Conservation (phyloP, 2,888 invertebrate genomes). For the Onthophagus sagittarius region DNA sequence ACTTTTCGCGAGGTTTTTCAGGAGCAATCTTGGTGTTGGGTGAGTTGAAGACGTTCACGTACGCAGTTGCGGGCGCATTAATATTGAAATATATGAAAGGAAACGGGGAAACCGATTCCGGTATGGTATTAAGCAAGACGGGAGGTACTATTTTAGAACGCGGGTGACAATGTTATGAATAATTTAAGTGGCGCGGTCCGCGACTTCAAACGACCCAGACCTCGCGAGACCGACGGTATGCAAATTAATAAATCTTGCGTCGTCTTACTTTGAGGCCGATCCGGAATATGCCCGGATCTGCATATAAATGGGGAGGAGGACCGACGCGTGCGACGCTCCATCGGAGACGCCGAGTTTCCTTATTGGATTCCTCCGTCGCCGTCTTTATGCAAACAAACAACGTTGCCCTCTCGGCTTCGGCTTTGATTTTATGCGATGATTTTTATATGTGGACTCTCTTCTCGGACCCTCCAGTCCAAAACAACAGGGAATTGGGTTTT, state of each 20-base stretch:
- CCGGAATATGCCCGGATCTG: conserved; percentile 41
- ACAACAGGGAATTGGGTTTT: not conserved
- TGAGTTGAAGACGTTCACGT: not conserved
- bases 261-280: conserved; percentile 44
- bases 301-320: conserved; percentile 45
- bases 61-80: conserved; percentile 11
- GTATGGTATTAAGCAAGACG: conserved; percentile 10
- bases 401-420: conserved; percentile 12
- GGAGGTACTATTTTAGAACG: conserved; percentile 36
- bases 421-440: conserved; percentile 18
- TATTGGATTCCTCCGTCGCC: conserved; percentile 25
- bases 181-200: conserved; percentile 42
- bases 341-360: conserved; percentile 19
- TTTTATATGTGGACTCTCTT: conserved; percentile 2
- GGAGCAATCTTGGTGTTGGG: not conserved
- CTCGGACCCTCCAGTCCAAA: not conserved
- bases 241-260: conserved; percentile 48
- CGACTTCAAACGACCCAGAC: conserved; percentile 42
- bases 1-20: not conserved
- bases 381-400: conserved; percentile 21
- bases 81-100: conserved; percentile 22
- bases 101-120: conserved; percentile 6
- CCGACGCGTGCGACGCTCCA: conserved; percentile 26
- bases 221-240: conserved; percentile 35
- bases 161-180: conserved; percentile 46